Base-by-base conservation (phyloP, 2,888 invertebrate species). In the Lathronympha strigana region DNA sequence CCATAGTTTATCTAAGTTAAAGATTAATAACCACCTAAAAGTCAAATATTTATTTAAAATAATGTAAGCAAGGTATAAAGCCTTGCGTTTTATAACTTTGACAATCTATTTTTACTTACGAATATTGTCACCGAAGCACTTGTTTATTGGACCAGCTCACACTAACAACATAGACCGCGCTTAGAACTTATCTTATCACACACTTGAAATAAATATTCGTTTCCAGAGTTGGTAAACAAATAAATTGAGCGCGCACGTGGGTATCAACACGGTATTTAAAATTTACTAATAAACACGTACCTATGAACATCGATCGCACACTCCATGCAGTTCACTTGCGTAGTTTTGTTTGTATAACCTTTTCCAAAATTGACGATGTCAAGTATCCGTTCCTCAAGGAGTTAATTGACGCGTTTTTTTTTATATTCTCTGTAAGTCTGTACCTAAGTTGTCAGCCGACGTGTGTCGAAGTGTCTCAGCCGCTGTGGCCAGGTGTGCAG, bases 161-260 rank as follows among this genome's bases (percentile, higher is more conserved):
- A 66, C 49, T 47, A 49, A 47, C 64, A 50, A 45, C 21, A 15
- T 25, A 31, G 19, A 6, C 36, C 17, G 36, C n/a, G 25, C 23
- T 4, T 15, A 50, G 38, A 53, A 54, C 61, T 40, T 53, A 60
- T 58, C 51, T 53, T 64, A 66, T 66, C 61, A 28, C 49, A 49
- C 66, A 61, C 66, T 61, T 66, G 38, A 66, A 40, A 49, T 8
- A 54, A 54, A 61, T 54, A 17, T 47, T 47, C 36, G 58, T 19
- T 45, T 66, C 47, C 66, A 21, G 40, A 47, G 61, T 66, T 66
- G 58, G 64, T 64, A 64, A 61, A 66, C 66, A 54, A 54, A 54
- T 61, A 53, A 66, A 61, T 61, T 49, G 38, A 15, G 45, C 38
- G 50, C 45, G 51, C 58, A 64, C 63, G 64, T 66, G 53, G 63